These are phyloP conservation scores for Allophyes oxyacanthae DNA, from an alignment of 2,888 invertebrate genomes.

Conservation along the genomic window DNA sequence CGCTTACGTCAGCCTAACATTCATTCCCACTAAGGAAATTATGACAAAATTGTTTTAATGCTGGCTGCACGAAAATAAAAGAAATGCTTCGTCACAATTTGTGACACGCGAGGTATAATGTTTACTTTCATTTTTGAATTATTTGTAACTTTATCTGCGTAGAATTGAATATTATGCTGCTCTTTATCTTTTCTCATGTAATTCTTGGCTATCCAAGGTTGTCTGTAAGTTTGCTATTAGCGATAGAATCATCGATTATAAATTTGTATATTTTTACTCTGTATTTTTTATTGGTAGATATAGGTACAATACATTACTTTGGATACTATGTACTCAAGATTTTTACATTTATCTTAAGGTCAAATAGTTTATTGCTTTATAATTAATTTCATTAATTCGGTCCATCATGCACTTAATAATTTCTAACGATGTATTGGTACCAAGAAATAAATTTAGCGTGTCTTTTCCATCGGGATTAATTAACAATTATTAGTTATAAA, in stretches of 20 bases:
- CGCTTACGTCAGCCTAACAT: conserved; percentile 57
- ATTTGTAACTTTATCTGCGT: conserved; percentile 1
- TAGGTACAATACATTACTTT: no score
- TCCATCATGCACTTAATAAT: no score
- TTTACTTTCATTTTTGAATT: conserved; percentile 35
- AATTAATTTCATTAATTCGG: no score
- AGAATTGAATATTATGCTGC: neutral
- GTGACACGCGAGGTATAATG: conserved; percentile 45
- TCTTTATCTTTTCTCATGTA: no score
- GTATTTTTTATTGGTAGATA: no score
- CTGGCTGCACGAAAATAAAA: conserved; percentile 39
- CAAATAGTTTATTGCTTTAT: no score
- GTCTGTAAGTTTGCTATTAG: no score
- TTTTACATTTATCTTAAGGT: no score
- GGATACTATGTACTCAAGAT: no score
- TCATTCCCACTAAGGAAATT: conserved; percentile 45
- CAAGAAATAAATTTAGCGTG: neutral
- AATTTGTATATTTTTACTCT: no score
- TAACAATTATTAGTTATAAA: conserved; percentile 1
- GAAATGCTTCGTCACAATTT: conserved; percentile 47
- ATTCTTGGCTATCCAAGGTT: no score
- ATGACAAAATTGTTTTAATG: conserved; percentile 39
- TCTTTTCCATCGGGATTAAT: conserved; percentile 1
- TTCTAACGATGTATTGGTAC: neutral
- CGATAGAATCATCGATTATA: no score